Percentiles rank a stretch among this genome's conserved stretches.
These are phyloP conservation scores for Lordiphosa clarofinis DNA, from an alignment of 1,140 invertebrate species.

Conservation along the genomic window DNA sequence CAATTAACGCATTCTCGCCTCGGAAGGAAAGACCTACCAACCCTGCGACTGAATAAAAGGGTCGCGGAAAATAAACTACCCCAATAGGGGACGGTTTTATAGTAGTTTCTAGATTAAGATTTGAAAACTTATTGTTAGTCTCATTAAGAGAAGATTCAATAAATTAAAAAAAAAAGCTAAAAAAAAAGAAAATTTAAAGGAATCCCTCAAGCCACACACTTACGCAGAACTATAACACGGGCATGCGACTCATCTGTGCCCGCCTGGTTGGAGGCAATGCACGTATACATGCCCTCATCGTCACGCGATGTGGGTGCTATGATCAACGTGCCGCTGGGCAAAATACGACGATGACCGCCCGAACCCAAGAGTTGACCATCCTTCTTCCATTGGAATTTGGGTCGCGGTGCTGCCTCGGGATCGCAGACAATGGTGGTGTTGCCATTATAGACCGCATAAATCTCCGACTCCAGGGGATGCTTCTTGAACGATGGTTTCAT, in stretches of 20 bases:
- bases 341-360: conserved; percentile 88
- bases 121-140: too few species aligned
- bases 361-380: conserved; percentile 90
- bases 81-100: too few species aligned
- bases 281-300: conserved; percentile 94
- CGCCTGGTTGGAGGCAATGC: conserved; percentile 91
- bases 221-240: conserved; percentile 91
- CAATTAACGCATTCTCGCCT: too few species aligned
- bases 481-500: conserved; percentile 95
- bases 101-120: too few species aligned
- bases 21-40: too few species aligned
- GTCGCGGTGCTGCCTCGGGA: conserved; percentile 95
- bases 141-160: too few species aligned
- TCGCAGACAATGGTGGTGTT: conserved; percentile 95
- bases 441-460: conserved; percentile 93
- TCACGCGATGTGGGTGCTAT: conserved; percentile 91
- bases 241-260: conserved; percentile 90
- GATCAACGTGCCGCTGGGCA: conserved; percentile 91
- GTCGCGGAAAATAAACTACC: too few species aligned
- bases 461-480: conserved; percentile 91
- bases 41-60: too few species aligned
- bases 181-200: too few species aligned
- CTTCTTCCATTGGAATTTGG: conserved; percentile 94
- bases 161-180: too few species aligned
- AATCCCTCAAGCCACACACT: conserved; percentile 54